Evolutionary conservation across 2,113 vertebrate genomes (phyloP).

Genomic region (Heptranchias perlo): DNA sequence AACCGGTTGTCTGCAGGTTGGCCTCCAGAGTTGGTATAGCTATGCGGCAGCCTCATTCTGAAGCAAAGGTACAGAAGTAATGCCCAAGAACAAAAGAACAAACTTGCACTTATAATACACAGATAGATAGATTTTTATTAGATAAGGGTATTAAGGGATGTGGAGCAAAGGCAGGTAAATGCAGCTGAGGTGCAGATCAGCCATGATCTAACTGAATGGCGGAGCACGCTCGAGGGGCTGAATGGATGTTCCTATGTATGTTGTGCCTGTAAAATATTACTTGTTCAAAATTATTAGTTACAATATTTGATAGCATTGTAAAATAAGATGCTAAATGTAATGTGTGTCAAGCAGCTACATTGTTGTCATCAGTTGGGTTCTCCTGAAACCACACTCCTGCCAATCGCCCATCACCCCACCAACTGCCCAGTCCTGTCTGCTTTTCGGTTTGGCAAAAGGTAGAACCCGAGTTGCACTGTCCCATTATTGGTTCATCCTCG

Average conservation of each 20-base stretch:
- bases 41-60: no score
- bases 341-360: neutral
- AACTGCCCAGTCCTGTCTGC: neutral
- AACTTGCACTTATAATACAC: no score
- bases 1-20: no score
- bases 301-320: neutral
- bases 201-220: neutral
- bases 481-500: neutral
- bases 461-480: neutral
- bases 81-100: no score
- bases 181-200: neutral
- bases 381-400: neutral
- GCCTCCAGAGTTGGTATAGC: no score
- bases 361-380: neutral
- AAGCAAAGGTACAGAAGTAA: no score
- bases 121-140: no score
- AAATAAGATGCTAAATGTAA: neutral
- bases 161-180: neutral
- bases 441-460: neutral
- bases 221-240: neutral
- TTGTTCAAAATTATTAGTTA: neutral
- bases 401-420: neutral
- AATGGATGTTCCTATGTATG: neutral
- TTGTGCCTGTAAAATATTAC: neutral
- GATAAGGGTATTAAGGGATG: neutral